phyloP scores from a whole-genome alignment of 2,888 invertebrate genomes.

The Chymomyza fuscimana region DNA sequence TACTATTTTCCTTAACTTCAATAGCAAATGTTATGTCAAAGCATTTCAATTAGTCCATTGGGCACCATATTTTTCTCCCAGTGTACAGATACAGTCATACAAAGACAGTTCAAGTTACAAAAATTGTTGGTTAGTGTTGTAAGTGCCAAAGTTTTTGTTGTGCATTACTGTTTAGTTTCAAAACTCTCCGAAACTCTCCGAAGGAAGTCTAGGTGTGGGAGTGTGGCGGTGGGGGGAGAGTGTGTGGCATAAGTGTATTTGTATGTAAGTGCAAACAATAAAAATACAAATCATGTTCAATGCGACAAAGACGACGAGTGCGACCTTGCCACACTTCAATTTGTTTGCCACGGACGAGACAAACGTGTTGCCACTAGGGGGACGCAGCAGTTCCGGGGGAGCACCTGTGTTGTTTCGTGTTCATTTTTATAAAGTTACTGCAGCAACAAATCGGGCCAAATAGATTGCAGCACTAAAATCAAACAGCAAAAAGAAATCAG shows the following conservation, averaged over 20 bases:
- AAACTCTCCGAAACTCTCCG: not conserved
- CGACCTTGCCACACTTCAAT: constrained; percentile 30
- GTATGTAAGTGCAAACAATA: constrained; percentile 45
- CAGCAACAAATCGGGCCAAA: constrained; percentile 42
- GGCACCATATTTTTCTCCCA: not conserved
- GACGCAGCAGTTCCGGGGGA: not conserved
- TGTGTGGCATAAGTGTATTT: constrained; percentile 21
- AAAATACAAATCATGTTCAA: constrained; percentile 47
- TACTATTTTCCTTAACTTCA: too few relatives aligned
- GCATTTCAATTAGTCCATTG: too few relatives aligned
- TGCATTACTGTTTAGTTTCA: constrained; percentile 25
- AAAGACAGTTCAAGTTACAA: not conserved
- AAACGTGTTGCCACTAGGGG: not conserved
- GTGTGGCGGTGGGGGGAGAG: not conserved
- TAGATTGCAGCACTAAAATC: constrained; percentile 24
- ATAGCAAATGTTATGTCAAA: too few relatives aligned
- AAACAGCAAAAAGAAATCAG: constrained; percentile 43
- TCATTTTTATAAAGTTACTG: constrained; percentile 30
- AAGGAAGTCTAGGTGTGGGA: constrained; percentile 5
- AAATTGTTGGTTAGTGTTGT: constrained; percentile 11
- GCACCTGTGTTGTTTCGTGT: not conserved
- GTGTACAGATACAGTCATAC: not conserved
- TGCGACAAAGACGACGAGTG: constrained; percentile 19
- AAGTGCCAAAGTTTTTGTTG: constrained; percentile 50
- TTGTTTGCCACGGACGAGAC: not conserved